Conservation (phyloP, 2,113 vertebrate genomes). For the Smithornis capensis region DNA sequence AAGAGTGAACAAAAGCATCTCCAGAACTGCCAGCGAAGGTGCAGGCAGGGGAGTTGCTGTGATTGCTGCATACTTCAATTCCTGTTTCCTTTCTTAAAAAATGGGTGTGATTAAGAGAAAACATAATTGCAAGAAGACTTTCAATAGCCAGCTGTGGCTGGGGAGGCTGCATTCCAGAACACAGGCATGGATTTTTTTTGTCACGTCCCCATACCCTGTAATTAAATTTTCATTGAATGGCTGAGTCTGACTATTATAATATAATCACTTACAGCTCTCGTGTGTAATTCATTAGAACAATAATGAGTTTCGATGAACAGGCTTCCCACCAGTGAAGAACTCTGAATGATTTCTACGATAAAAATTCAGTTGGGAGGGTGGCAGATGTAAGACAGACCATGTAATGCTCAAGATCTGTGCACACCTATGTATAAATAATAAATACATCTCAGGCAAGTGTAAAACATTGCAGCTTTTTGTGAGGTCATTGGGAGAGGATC, state of each 20-base stretch:
- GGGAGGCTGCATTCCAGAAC: constrained; percentile 15
- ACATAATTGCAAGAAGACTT: neutral
- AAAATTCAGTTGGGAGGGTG: constrained; percentile 27
- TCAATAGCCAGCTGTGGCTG: constrained; percentile 6
- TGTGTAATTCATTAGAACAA: constrained; percentile 62
- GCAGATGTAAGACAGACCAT: neutral
- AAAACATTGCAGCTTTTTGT: neutral
- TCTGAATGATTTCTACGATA: constrained; percentile 24
- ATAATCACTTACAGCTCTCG: constrained; percentile 42
- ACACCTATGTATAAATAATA: constrained; percentile 9
- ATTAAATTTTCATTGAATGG: constrained; percentile 65
- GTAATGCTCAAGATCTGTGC: neutral
- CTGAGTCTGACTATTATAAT: constrained; percentile 53
- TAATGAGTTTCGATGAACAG: constrained; percentile 59
- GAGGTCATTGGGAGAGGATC: neutral
- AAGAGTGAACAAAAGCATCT: neutral
- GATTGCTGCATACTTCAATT: neutral
- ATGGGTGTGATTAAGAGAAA: neutral
- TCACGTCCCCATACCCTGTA: constrained; percentile 10
- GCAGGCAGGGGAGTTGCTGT: neutral
- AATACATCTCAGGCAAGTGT: neutral
- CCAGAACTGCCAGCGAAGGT: neutral
- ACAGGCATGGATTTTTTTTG: neutral
- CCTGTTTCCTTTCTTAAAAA: neutral
- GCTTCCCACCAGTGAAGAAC: constrained; percentile 36